Evolutionary conservation across 2,113 vertebrate species (phyloP).

Genomic region (Paramormyrops kingsleyae): DNA sequence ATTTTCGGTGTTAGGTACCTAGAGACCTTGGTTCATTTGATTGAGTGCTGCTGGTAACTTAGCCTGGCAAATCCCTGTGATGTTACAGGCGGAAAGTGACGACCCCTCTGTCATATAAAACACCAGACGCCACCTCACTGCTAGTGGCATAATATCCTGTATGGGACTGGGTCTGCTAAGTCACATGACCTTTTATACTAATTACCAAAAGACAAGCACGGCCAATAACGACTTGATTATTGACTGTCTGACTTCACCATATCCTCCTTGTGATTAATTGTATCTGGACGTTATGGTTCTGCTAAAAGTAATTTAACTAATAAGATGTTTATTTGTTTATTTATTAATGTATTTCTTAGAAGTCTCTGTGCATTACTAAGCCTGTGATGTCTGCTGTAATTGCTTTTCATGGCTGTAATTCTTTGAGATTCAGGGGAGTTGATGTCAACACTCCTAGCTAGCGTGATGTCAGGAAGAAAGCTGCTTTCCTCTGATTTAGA

Average conservation of each 20-base stretch:
- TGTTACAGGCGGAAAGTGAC: neutral
- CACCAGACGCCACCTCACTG: neutral
- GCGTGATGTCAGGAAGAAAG: neutral
- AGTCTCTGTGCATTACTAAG: constrained; percentile 6
- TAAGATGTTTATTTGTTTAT: constrained; percentile 7
- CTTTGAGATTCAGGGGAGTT: neutral
- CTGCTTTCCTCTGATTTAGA: neutral
- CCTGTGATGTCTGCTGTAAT: neutral
- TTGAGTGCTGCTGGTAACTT: neutral
- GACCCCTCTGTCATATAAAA: neutral
- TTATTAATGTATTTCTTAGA: neutral
- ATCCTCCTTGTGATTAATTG: neutral
- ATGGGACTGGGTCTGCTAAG: neutral
- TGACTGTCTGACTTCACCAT: neutral
- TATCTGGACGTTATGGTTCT: neutral
- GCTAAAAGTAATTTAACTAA: constrained; percentile 2
- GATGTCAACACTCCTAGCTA: neutral
- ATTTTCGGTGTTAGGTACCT: neutral
- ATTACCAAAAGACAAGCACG: neutral
- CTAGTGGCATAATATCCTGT: neutral
- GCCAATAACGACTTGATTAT: neutral
- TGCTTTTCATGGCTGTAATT: constrained; percentile 9
- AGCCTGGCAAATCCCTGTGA: neutral
- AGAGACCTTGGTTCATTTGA: neutral
- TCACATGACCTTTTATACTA: neutral